Evolutionary conservation across 2,113 vertebrate species (phyloP).

Genomic region (Dendrocopos noguchii): DNA sequence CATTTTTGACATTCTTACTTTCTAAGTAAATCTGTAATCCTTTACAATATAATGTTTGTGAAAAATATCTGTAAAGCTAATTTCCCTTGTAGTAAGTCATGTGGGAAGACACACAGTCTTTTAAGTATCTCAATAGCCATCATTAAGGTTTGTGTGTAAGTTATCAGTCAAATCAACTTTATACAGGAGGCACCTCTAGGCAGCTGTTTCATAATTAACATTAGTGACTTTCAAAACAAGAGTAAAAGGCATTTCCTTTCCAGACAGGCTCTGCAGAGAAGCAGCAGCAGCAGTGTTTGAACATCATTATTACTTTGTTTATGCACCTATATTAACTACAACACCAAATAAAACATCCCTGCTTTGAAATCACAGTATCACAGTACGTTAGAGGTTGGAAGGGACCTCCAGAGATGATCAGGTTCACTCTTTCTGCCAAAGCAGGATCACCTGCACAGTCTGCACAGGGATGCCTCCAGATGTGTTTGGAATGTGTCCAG

Average conservation of each 20-base stretch:
- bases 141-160: conserved; percentile 18
- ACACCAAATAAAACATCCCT: not conserved
- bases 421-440: no score
- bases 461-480: no score
- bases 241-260: not conserved
- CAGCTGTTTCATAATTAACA: not conserved
- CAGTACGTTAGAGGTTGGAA: no score
- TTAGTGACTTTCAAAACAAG: not conserved
- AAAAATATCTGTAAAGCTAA: conserved; percentile 9
- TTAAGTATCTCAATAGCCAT: conserved; percentile 12
- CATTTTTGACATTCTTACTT: conserved; percentile 3
- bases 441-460: no score
- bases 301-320: not conserved
- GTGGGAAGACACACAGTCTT: not conserved
- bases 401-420: no score
- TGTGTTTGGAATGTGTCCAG: no score
- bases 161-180: conserved; percentile 3
- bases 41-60: conserved; percentile 10
- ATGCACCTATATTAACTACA: not conserved
- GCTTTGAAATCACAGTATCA: not conserved
- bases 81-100: conserved; percentile 17
- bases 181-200: conserved; percentile 1
- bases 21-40: not conserved
- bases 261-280: not conserved
- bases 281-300: not conserved